Evolutionary conservation across 2,888 invertebrate species (phyloP).

Genomic region (Oscheius sp.): DNA sequence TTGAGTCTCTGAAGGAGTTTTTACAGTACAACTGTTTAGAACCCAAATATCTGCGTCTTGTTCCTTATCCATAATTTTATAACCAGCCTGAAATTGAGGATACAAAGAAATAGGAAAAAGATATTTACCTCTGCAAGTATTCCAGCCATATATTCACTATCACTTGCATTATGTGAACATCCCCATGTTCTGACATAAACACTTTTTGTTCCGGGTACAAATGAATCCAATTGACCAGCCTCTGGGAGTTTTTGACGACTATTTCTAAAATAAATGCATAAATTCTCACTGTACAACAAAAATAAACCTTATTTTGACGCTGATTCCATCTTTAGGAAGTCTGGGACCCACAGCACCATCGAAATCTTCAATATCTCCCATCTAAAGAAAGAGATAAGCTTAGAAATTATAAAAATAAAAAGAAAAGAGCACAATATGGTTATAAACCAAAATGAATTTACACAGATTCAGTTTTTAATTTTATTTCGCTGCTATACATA

Average conservation of each 20-base stretch:
- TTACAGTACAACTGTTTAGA: constrained; percentile 96
- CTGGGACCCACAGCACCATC: constrained; percentile 35
- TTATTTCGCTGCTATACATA: constrained; percentile 10
- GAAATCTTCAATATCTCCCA: constrained; percentile 58
- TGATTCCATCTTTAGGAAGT: constrained; percentile 39
- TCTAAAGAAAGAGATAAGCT: background rate
- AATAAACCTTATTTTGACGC: constrained; percentile 48
- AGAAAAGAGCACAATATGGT: background rate
- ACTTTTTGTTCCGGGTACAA: constrained; percentile 54
- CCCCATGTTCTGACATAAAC: constrained; percentile 68
- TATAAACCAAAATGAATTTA: background rate
- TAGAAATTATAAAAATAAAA: background rate
- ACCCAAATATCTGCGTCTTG: constrained; percentile 90
- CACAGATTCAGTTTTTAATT: background rate
- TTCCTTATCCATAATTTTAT: constrained; percentile 79
- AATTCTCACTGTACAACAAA: no score
- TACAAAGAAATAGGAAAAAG: background rate
- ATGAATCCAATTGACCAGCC: constrained; percentile 51
- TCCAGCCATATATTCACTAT: constrained; percentile 98
- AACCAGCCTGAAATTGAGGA: constrained; percentile 54
- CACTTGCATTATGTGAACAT: constrained; percentile 87
- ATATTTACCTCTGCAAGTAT: constrained; percentile 80
- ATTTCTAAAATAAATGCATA: background rate
- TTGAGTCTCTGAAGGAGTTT: constrained; percentile 87
- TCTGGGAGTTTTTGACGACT: constrained; percentile 27